Conservation (phyloP, 2,113 vertebrate genomes). For the Vulpes lagopus region DNA sequence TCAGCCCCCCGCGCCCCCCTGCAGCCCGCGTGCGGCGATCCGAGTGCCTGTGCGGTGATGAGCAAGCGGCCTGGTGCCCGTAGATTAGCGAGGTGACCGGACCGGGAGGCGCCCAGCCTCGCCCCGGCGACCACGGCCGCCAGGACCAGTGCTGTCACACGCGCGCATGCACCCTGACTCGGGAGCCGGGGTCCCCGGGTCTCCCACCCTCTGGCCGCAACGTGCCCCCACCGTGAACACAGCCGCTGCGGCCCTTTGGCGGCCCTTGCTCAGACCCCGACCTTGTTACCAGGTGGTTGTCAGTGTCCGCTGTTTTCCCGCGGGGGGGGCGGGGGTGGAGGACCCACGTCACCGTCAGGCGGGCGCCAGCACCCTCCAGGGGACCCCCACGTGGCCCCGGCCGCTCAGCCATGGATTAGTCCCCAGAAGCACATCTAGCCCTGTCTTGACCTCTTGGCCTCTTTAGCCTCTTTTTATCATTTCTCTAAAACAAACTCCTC, state of each 20-base stretch:
- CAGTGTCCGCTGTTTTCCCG: not conserved
- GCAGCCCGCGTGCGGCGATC: no score
- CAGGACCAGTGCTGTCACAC: not conserved
- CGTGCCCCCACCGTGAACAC: not conserved
- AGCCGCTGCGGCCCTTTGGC: no score
- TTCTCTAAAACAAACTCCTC: not conserved
- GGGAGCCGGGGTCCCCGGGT: not conserved
- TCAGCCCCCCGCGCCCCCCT: no score
- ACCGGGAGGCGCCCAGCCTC: no score
- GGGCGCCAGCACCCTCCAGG: not conserved
- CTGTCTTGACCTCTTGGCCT: not conserved
- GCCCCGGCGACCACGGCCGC: no score
- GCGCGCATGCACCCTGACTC: not conserved
- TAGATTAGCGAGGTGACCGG: not conserved
- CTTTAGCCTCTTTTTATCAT: not conserved
- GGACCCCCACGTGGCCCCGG: not conserved
- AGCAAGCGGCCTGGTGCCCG: not conserved
- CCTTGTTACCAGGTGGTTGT: not conserved
- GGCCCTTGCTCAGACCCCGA: rapidly evolving
- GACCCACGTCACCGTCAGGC: not conserved
- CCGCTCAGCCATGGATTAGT: not conserved
- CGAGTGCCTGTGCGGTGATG: no score
- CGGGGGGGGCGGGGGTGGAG: no score
- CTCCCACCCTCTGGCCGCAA: no score
- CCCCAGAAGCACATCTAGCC: not conserved